Evolutionary conservation across 1,140 invertebrate genomes (phyloP), one percentile per base, ranked within the genome.

Genomic region (Lordiphosa clarofinis): DNA sequence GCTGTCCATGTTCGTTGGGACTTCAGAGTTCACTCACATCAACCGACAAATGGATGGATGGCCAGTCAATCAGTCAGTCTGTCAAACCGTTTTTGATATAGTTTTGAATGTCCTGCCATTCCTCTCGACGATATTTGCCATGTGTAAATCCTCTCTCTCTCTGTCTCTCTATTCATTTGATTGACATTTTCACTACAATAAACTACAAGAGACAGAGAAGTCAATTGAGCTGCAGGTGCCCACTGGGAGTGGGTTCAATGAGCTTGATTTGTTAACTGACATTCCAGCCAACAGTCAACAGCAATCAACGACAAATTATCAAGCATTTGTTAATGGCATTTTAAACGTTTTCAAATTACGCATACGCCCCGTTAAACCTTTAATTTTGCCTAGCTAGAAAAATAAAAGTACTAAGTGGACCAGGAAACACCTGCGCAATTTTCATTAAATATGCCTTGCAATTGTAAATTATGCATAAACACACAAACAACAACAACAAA

Each of bases 341-440:
- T 82, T 84, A 84, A 82, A 84, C 67, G 76, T 15, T 82, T 82
- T 82, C 54, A 67, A 82, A 84, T 82, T 82, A 66, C 76, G 72
- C 50, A 72, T 72, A 76, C 76, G 78, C 78, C 76, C 65, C 59
- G 58, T 54, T 44, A 19, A 54, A 59, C 61, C 48, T 57, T 58
- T 60, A 37, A 72, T 68, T 64, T 71, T 44, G 15, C 40, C 52
- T 43, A 3, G 35, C 7, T 21, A n/a, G 6, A 12, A 3, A 19
- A 43, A 15, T 11, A 53, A 9, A 13, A 36, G 28, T 38, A 54
- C 35, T 31, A 21, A 39, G 9, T n/a, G 28, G 24, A 13, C 4
- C 24, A 36, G 21, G 12, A 2, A 19, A 28, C 42, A 38, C 13
- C 37, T 54, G 12, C 13, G 12, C 38, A 24, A 9, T 44, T 11